phyloP scores from a whole-genome alignment of 2,888 invertebrate genomes.

The Chymomyza caudatula region DNA sequence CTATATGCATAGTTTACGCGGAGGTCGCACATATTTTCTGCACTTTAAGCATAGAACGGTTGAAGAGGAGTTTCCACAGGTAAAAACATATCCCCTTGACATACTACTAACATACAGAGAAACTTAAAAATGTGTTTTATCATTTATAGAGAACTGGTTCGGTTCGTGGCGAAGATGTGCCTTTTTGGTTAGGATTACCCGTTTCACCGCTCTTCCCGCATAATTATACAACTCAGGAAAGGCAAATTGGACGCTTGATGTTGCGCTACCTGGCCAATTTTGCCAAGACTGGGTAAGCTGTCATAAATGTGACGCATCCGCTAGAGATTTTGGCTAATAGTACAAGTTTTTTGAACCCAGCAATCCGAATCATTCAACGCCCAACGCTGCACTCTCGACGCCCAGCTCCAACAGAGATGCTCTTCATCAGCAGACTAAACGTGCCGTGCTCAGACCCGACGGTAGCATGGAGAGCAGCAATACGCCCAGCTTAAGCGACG shows the following conservation, averaged over 20 bases:
- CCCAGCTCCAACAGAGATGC: slow-evolving; percentile 10
- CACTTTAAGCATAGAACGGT: slow-evolving; percentile 92
- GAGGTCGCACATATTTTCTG: slow-evolving; percentile 90
- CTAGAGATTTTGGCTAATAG: background rate
- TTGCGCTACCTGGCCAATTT: slow-evolving; percentile 93
- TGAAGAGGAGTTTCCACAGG: slow-evolving; percentile 88
- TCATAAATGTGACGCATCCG: background rate
- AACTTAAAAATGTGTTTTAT: slow-evolving; percentile 2
- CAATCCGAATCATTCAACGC: slow-evolving; percentile 73
- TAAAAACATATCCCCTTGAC: too few relatives aligned
- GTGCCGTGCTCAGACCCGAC: slow-evolving; percentile 25
- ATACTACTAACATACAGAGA: background rate
- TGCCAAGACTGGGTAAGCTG: slow-evolving; percentile 88
- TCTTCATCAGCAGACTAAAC: slow-evolving; percentile 43
- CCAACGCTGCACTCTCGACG: slow-evolving; percentile 30
- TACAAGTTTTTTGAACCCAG: slow-evolving; percentile 35
- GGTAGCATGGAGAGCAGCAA: background rate
- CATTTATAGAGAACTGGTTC: slow-evolving; percentile 84
- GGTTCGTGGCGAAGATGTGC: slow-evolving; percentile 91
- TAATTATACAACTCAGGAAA: slow-evolving; percentile 89
- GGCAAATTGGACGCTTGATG: slow-evolving; percentile 86
- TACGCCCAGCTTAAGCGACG: slow-evolving; percentile 40
- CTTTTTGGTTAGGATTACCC: slow-evolving; percentile 90
- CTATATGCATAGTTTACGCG: slow-evolving; percentile 87
- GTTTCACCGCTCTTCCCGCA: slow-evolving; percentile 83